phyloP scores from a whole-genome alignment of 2,113 vertebrate genomes.

The Neolamprologus kungweensis region DNA sequence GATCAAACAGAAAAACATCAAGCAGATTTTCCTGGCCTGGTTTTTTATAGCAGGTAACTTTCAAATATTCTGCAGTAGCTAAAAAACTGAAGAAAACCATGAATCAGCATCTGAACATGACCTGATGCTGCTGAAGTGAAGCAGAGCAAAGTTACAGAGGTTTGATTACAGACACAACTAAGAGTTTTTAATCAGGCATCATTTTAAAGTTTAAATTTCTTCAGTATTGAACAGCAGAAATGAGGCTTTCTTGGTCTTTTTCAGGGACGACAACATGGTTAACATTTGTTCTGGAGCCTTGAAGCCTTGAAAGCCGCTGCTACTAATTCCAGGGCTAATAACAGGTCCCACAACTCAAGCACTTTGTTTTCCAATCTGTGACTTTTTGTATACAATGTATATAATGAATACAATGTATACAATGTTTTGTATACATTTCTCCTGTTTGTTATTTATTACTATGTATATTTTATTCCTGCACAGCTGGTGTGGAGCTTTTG shows the following conservation, averaged over 20 bases:
- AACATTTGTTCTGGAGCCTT: rapidly evolving
- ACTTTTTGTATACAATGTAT: neutral
- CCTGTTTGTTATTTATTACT: neutral
- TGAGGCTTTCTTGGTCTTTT: neutral
- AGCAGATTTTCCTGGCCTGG: neutral
- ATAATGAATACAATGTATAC: neutral
- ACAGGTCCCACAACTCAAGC: neutral
- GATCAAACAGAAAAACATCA: rapidly evolving
- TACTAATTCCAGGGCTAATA: neutral
- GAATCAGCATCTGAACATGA: neutral
- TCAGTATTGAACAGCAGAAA: neutral
- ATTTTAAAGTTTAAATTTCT: neutral
- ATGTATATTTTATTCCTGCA: neutral
- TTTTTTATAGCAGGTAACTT: neutral
- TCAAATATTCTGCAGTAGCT: neutral
- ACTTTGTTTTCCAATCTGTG: neutral
- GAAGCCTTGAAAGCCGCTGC: neutral
- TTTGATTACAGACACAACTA: rapidly evolving
- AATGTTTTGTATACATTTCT: neutral
- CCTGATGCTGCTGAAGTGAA: neutral
- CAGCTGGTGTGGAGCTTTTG: neutral
- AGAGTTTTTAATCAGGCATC: neutral
- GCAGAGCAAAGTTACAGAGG: neutral
- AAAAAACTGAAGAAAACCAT: neutral
- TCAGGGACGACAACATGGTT: rapidly evolving